Conservation (phyloP, 2,797 vertebrate genomes). For the Buceros bicornis region DNA sequence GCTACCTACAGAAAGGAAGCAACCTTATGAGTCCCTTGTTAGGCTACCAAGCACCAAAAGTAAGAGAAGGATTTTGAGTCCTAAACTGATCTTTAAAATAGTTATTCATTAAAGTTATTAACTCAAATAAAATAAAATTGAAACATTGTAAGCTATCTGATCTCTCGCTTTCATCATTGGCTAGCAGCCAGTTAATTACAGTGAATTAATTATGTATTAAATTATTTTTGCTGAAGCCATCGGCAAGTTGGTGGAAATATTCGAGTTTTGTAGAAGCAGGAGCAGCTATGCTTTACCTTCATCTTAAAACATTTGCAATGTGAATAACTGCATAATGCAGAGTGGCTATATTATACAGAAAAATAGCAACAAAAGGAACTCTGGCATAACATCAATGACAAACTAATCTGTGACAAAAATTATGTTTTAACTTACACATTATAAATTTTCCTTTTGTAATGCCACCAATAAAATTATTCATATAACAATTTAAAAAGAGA, state of each 20-base stretch:
- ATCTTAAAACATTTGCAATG: background rate
- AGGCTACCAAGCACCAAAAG: background rate
- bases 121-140: background rate
- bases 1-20: background rate
- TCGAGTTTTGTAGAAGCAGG: background rate
- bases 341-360: background rate
- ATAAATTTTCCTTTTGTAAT: background rate
- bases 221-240: slow-evolving; percentile 9
- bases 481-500: background rate
- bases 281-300: background rate
- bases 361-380: background rate
- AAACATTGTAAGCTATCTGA: background rate
- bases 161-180: slow-evolving; percentile 4
- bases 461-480: background rate
- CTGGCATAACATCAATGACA: background rate
- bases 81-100: background rate
- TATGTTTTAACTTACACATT: background rate
- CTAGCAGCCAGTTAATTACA: slow-evolving; percentile 34
- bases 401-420: background rate
- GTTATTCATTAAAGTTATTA: background rate
- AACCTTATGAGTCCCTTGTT: background rate
- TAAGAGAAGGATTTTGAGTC: background rate
- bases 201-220: slow-evolving; percentile 2
- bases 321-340: background rate
- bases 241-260: background rate